A percentile compares a stretch with the other conserved stretches of the same genome.
Evolutionary conservation across 2,888 invertebrate genomes (phyloP).

Genomic region (Hyposoter dolosus): DNA sequence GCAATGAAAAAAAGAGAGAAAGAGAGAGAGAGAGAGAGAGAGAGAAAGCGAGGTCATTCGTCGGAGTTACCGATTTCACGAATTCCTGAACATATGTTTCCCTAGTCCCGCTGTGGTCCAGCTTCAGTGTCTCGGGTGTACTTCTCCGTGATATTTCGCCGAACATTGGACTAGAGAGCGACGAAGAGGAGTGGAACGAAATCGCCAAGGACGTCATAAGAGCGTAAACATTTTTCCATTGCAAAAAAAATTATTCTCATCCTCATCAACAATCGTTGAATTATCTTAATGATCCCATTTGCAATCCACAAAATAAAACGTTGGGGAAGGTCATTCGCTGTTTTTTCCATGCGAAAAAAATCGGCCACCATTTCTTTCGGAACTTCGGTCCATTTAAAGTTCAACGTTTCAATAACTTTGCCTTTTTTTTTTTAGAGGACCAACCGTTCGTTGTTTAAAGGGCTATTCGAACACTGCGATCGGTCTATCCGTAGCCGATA

Average conservation of each 20-base stretch:
- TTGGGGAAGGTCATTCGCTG: background rate
- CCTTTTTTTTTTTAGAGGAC: constrained; percentile 82
- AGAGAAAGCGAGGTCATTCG: constrained; percentile 58
- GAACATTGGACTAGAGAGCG: constrained; percentile 84
- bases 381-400: no score
- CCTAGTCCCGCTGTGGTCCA: constrained; percentile 87
- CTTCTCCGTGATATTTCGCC: constrained; percentile 85
- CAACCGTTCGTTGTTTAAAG: constrained; percentile 86
- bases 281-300: background rate
- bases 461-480: constrained; percentile 87
- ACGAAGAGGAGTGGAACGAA: constrained; percentile 86
- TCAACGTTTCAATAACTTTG: background rate
- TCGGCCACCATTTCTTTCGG: background rate
- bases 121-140: constrained; percentile 87
- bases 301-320: background rate
- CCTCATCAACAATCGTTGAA: background rate
- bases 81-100: constrained; percentile 63
- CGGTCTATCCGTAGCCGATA: constrained; percentile 85
- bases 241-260: background rate
- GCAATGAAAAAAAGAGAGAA: constrained; percentile 44
- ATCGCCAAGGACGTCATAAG: constrained; percentile 86
- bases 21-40: constrained; percentile 62
- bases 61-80: constrained; percentile 39
- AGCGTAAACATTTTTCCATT: constrained; percentile 72
- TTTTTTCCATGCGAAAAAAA: background rate